Evolutionary conservation across 2,888 invertebrate species (phyloP), one percentile per base, ranked within the genome.

Genomic region (Hirtodrosophila histrioides): DNA sequence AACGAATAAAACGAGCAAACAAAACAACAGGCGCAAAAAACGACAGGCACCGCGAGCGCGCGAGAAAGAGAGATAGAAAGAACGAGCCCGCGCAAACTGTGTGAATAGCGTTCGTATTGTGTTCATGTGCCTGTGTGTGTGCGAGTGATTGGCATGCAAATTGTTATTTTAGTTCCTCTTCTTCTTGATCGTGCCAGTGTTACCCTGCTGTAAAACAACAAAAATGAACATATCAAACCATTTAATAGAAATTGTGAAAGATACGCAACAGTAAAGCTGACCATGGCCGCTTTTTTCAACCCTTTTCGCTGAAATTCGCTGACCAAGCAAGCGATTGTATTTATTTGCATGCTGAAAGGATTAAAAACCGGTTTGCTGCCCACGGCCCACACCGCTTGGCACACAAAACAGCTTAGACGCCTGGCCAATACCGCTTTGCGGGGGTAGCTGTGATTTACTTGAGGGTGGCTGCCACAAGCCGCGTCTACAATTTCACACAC

Each of bases 341-440:
- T 79, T 54, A 72, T 71, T 66, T 66, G 71, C 61, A 62, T 57
- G 74, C 70, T 70, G 76, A 84, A 84, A 84, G 81, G 81, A 82
- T 82, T 82, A 82, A 33, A 64, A 84, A 84, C 81, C 82, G 81
- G 81, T 81, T 83, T 69, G 46, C 17, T 43, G 36, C 45, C 46
- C 58, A 48, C 40, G 36, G 27, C 57, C 54, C 48, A 17, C 17
- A 17, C 64, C 58, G 45, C 53, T 29, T 48, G 70, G 62, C 71
- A 69, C 62, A 68, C 57, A 68, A 78, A 75, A 73, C 61, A 60
- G 76, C 83, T 82, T 70, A 76, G 55, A 61, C 64, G 80, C 44
- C 55, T 81, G 76, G 82, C 74, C 85, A 81, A 64, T 63, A 55
- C 31, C 60, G 49, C 48, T 57, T 53, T 70, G 48, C 29, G 55